phyloP scores from a whole-genome alignment of 1,140 invertebrate genomes.

The Halictus rubicundus region DNA sequence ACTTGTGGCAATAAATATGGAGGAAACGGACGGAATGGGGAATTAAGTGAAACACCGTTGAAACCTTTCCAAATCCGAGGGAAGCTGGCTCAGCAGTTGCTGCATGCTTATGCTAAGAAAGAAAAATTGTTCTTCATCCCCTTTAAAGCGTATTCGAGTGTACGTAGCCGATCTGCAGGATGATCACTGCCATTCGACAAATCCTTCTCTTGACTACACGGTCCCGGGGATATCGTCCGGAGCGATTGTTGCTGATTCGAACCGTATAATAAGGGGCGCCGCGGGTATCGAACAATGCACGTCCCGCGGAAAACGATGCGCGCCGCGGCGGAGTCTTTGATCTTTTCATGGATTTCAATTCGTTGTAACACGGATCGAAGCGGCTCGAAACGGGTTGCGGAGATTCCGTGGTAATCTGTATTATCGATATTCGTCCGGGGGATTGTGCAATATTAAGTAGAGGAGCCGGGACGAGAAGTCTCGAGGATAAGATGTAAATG shows the following conservation, averaged over 20 bases:
- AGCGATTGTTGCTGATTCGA: not conserved
- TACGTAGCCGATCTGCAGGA: not conserved
- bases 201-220: not conserved
- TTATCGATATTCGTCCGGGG: slow-evolving; percentile 7
- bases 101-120: not conserved
- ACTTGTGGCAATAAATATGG: no score
- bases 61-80: not conserved
- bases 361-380: not conserved
- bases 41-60: no score
- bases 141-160: not conserved
- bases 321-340: not conserved
- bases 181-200: not conserved
- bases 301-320: not conserved
- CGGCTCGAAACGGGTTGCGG: not conserved
- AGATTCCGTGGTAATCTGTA: slow-evolving; percentile 2
- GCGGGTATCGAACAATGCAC: not conserved
- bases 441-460: slow-evolving; percentile 14
- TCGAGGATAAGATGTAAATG: slow-evolving; percentile 51
- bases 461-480: not conserved
- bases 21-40: no score
- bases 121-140: not conserved
- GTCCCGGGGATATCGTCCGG: not conserved
- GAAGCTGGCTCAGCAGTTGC: not conserved
- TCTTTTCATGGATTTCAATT: not conserved
- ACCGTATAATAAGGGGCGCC: not conserved